These are phyloP conservation scores for Chloroclystis v-ata DNA, from an alignment of 2,888 invertebrate genomes.

Conservation along the genomic window DNA sequence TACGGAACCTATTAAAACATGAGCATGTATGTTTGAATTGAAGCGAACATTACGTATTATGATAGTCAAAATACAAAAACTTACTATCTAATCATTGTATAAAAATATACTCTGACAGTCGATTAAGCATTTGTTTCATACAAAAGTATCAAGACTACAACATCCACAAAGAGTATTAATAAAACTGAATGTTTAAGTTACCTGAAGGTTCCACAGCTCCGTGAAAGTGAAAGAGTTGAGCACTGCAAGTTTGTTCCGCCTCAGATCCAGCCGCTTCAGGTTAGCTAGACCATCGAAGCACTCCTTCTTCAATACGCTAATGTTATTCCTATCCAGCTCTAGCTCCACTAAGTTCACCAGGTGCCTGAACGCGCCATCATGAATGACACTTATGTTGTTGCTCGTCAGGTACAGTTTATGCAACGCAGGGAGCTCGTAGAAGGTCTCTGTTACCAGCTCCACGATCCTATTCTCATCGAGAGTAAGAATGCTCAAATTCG, in stretches of 20 bases:
- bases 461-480: constrained; percentile 86
- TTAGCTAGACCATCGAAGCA: constrained; percentile 87
- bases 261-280: constrained; percentile 84
- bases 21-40: too few relatives aligned
- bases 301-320: constrained; percentile 85
- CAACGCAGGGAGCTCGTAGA: constrained; percentile 84
- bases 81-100: too few relatives aligned
- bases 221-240: constrained; percentile 88
- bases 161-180: too few relatives aligned
- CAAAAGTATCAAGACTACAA: too few relatives aligned
- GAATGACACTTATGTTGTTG: constrained; percentile 90
- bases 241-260: constrained; percentile 84
- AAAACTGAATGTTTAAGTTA: too few relatives aligned
- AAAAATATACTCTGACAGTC: too few relatives aligned
- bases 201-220: constrained; percentile 85
- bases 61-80: too few relatives aligned
- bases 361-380: constrained; percentile 89
- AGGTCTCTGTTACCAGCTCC: constrained; percentile 85
- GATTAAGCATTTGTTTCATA: too few relatives aligned
- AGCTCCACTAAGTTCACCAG: constrained; percentile 85
- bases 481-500: constrained; percentile 82
- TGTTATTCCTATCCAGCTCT: constrained; percentile 87
- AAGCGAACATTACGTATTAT: too few relatives aligned
- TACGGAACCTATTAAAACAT: too few relatives aligned
- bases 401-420: constrained; percentile 88